Evolutionary conservation across 2,888 invertebrate species (phyloP), one percentile per base, ranked within the genome.

Genomic region (Blastobasis adustella): DNA sequence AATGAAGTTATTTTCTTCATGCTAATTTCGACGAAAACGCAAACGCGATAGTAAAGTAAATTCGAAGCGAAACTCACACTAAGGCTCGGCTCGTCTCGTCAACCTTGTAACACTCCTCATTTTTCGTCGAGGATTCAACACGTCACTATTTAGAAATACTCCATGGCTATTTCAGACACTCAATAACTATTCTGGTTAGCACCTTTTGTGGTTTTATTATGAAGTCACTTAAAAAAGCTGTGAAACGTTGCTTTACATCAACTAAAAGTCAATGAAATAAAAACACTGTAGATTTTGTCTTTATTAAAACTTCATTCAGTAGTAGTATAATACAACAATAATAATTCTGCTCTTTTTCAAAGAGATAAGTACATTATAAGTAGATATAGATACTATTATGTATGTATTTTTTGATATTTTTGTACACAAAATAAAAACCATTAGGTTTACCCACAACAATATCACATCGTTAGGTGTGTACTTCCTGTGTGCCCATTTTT

Each of bases 391-490:
- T 72, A 68, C 66, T 66, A 60, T 61, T 76, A 73, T 59, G 65
- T 73, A 71, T 72, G 67, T 69, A 63, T 66, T 66, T 67, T 69
- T 71, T 73, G 77, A 79, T 76, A 80, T 76, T 64, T 73, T 62
- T 77, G 73, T 86, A 82, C 78, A 82, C 77, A 82, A 84, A 86
- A 85, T 83, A 83, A 86, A 23, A 82, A 82, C 76, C 79, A 74
- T 77, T 66, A 58, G 64, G 68, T 76, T 82, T 79, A 79, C 73
- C 79, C 79, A 79, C 79, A 81, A 79, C 80, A 80, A 79, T 85
- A 85, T 88, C 86, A 86, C 86, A 83, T 83, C 77, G 75, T 79
- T 73, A 77, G 75, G 79, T 81, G 76, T 82, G 82, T 83, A 80
- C 75, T 79, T 71, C 65, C 56, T 67, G 68, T 85, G 84, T 82